Evolutionary conservation across 2,888 invertebrate species (phyloP).

Genomic region (Agrenia bidenticulata): DNA sequence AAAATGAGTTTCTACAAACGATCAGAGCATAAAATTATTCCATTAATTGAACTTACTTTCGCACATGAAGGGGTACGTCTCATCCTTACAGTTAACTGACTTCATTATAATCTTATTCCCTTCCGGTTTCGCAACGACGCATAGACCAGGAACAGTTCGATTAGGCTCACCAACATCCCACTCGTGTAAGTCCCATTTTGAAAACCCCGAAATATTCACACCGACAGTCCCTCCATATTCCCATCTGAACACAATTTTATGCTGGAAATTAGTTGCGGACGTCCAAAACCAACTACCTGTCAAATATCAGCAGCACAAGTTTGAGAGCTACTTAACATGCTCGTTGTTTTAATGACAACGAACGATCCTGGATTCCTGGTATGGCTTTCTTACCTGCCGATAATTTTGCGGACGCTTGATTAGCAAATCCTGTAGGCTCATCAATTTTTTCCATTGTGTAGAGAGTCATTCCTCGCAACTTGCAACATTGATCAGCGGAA

Average conservation of each 20-base stretch:
- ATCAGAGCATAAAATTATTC: too few relatives aligned
- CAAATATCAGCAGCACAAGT: too few relatives aligned
- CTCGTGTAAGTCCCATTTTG: not conserved
- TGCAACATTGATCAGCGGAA: constrained; percentile 5
- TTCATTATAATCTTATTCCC: constrained; percentile 1
- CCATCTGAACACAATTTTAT: not conserved
- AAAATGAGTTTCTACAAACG: not conserved
- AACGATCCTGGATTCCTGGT: too few relatives aligned
- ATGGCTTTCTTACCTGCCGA: too few relatives aligned
- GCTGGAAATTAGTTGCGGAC: not conserved
- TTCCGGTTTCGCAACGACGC: not conserved
- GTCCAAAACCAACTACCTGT: not conserved
- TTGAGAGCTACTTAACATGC: too few relatives aligned
- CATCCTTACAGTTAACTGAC: not conserved
- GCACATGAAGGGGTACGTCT: not conserved
- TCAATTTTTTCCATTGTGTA: not conserved
- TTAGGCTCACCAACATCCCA: not conserved
- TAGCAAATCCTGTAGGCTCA: not conserved
- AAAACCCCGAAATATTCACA: not conserved
- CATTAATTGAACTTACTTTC: constrained; percentile 7
- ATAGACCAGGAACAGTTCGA: not conserved
- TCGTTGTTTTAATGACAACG: too few relatives aligned
- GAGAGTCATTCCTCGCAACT: not conserved
- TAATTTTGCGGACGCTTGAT: not conserved
- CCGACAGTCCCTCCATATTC: not conserved